phyloP scores from a whole-genome alignment of 2,797 vertebrate species.

The Hyperoplus lanceolatus region DNA sequence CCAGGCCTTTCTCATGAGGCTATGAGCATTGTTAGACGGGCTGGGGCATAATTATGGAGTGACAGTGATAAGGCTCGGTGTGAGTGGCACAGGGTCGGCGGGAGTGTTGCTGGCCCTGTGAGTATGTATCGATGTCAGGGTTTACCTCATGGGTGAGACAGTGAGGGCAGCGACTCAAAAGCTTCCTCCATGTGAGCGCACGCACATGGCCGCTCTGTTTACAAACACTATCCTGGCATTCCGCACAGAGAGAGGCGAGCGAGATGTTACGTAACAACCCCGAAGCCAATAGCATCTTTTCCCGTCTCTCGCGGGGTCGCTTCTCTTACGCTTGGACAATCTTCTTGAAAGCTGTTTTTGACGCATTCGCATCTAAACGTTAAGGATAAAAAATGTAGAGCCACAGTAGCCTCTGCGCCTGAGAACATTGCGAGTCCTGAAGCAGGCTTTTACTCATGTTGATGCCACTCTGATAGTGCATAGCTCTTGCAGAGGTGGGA shows the following conservation, averaged over 20 bases:
- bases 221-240: constrained; percentile 91
- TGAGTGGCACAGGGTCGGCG: constrained; percentile 58
- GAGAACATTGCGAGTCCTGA: constrained; percentile 15
- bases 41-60: constrained; percentile 67
- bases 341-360: constrained; percentile 43
- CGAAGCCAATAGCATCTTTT: constrained; percentile 77
- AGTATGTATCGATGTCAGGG: constrained; percentile 76
- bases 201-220: constrained; percentile 91
- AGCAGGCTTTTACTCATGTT: constrained; percentile 34
- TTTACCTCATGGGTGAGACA: constrained; percentile 83
- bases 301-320: constrained; percentile 44
- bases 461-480: constrained; percentile 21
- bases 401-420: constrained; percentile 12
- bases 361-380: constrained; percentile 16
- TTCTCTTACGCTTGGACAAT: constrained; percentile 65
- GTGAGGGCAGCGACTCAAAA: constrained; percentile 80
- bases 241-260: constrained; percentile 70
- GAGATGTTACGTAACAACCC: constrained; percentile 83
- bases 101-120: constrained; percentile 67
- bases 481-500: constrained; percentile 9
- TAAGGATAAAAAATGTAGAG: constrained; percentile 30
- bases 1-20: constrained; percentile 2
- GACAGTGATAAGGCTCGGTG: constrained; percentile 63
- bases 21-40: constrained; percentile 9
- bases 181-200: constrained; percentile 82